Conservation (phyloP, 2,113 vertebrate species). For the Tenebrosternarchus preto region DNA sequence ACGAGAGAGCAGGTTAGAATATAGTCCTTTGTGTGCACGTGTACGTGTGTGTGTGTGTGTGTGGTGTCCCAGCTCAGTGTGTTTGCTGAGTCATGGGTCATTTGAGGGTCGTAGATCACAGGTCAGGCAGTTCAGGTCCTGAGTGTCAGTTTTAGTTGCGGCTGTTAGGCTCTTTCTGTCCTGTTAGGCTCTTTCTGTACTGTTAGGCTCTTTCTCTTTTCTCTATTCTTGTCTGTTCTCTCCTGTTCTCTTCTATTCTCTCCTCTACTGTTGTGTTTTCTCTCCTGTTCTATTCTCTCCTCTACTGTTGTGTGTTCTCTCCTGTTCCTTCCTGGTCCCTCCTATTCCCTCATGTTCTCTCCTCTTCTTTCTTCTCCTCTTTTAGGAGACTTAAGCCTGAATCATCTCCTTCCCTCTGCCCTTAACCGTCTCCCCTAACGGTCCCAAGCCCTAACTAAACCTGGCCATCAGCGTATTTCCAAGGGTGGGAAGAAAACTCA, state of each 20-base stretch:
- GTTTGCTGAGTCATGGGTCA: constrained; percentile 24
- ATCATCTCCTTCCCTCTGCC: not conserved
- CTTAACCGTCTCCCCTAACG: too few relatives aligned
- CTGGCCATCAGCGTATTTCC: too few relatives aligned
- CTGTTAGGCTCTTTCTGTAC: too few relatives aligned
- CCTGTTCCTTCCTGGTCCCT: too few relatives aligned
- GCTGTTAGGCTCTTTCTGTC: not conserved
- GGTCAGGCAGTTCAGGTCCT: constrained; percentile 19
- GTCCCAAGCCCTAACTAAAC: not conserved
- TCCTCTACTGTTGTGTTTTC: too few relatives aligned
- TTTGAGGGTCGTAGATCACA: constrained; percentile 29
- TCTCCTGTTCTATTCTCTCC: too few relatives aligned
- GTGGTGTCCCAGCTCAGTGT: not conserved
- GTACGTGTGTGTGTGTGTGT: not conserved
- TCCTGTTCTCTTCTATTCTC: too few relatives aligned
- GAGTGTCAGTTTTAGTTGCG: not conserved
- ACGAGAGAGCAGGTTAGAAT: not conserved
- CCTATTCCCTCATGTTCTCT: too few relatives aligned
- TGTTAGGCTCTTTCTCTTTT: too few relatives aligned
- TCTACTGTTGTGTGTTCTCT: too few relatives aligned
- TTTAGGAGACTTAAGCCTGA: not conserved
- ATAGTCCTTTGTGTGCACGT: not conserved
- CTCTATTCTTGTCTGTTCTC: too few relatives aligned
- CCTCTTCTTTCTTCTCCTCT: not conserved
- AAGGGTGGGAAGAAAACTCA: too few relatives aligned